These are phyloP conservation scores for Polydrusus pterygomalis DNA, from an alignment of 2,888 invertebrate genomes.

Conservation along the genomic window DNA sequence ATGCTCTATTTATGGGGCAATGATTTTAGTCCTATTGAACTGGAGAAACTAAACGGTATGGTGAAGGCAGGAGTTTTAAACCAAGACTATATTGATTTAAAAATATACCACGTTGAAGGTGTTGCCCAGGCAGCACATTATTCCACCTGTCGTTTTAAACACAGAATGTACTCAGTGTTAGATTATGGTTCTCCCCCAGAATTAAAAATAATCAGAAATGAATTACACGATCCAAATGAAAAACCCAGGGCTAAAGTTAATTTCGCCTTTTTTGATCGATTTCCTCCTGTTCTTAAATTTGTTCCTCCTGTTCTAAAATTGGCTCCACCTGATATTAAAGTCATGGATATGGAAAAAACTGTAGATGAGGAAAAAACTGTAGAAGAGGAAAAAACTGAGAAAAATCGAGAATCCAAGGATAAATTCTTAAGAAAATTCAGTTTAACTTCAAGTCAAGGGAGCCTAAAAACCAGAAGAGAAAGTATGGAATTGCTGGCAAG, in stretches of 20 bases:
- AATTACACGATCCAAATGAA: constrained; percentile 59
- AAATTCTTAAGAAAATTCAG: no score
- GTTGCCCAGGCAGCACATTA: constrained; percentile 70
- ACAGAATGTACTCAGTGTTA: constrained; percentile 75
- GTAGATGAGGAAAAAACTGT: no score
- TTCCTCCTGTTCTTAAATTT: constrained; percentile 62
- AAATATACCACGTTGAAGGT: constrained; percentile 70
- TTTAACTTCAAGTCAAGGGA: no score
- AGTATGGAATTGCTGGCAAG: no score
- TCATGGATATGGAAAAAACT: neutral
- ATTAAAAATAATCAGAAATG: constrained; percentile 67
- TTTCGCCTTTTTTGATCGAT: constrained; percentile 65
- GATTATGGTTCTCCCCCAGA: constrained; percentile 70
- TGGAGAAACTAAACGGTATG: constrained; percentile 70
- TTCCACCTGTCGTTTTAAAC: constrained; percentile 72
- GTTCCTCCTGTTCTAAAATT: constrained; percentile 56
- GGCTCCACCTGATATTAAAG: constrained; percentile 1
- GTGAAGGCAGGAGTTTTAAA: constrained; percentile 68
- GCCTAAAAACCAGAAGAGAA: no score
- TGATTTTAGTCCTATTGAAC: constrained; percentile 61
- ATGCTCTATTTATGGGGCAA: constrained; percentile 72
- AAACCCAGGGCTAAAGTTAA: constrained; percentile 63
- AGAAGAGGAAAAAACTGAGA: no score
- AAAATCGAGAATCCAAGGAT: no score
- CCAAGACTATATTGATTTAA: constrained; percentile 72